These are phyloP conservation scores for Megaleporinus macrocephalus DNA, from an alignment of 2,113 vertebrate genomes.

Conservation along the genomic window DNA sequence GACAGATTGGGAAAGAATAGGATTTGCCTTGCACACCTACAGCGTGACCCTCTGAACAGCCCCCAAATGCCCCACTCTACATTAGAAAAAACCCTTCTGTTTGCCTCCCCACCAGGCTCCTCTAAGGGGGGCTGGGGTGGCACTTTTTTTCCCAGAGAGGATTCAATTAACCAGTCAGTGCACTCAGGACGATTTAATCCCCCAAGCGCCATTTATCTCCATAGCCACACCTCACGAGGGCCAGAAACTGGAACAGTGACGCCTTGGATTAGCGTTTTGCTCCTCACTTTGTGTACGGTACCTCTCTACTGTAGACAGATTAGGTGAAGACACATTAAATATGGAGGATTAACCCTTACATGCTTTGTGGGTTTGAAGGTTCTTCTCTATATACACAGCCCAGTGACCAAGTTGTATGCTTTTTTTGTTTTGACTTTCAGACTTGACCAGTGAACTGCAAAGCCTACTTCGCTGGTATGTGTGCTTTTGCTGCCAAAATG, in stretches of 20 bases:
- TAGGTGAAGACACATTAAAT: slow-evolving; percentile 50
- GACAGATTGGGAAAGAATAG: slow-evolving; percentile 67
- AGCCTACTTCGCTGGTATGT: not conserved
- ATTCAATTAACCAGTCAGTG: slow-evolving; percentile 76
- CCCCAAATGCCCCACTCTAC: slow-evolving; percentile 28
- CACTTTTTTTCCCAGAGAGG: slow-evolving; percentile 61
- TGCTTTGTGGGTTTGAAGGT: slow-evolving; percentile 30
- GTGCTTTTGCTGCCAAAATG: not conserved
- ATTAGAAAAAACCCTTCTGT: slow-evolving; percentile 32
- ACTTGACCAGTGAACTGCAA: slow-evolving; percentile 32
- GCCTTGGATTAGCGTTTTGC: slow-evolving; percentile 55
- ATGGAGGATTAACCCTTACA: slow-evolving; percentile 47
- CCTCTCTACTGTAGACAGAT: slow-evolving; percentile 58
- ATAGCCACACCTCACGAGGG: slow-evolving; percentile 64
- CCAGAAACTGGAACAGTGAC: slow-evolving; percentile 58
- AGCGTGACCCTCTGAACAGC: slow-evolving; percentile 57
- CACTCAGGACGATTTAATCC: slow-evolving; percentile 75
- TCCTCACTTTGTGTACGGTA: slow-evolving; percentile 56
- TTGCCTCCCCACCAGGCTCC: slow-evolving; percentile 48
- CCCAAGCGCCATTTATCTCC: slow-evolving; percentile 69
- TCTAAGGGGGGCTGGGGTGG: not conserved
- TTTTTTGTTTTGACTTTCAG: slow-evolving; percentile 34
- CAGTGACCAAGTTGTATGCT: not conserved
- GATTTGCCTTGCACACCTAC: slow-evolving; percentile 59
- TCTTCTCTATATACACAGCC: slow-evolving; percentile 23